These are phyloP conservation scores for Pardosa pseudoannulata DNA, from an alignment of 2,888 invertebrate genomes.

Conservation along the genomic window DNA sequence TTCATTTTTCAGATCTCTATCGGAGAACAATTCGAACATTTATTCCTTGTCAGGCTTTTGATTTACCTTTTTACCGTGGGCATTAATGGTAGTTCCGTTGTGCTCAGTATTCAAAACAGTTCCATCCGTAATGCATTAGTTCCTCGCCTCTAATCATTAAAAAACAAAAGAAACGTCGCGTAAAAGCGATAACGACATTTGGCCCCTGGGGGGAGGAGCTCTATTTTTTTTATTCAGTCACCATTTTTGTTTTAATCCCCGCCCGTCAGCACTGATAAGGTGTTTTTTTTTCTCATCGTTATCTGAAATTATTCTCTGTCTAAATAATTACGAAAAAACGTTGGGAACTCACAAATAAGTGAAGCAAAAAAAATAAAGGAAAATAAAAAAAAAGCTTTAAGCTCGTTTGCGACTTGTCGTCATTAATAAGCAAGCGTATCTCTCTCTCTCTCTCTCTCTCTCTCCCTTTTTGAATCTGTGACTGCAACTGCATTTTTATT, in stretches of 20 bases:
- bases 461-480: no score
- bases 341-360: slow-evolving; percentile 43
- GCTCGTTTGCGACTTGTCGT: slow-evolving; percentile 66
- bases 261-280: slow-evolving; percentile 60
- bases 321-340: slow-evolving; percentile 70
- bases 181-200: slow-evolving; percentile 70
- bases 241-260: slow-evolving; percentile 59
- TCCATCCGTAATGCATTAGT: slow-evolving; percentile 67
- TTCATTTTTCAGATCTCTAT: slow-evolving; percentile 6
- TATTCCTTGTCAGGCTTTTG: neutral
- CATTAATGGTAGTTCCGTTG: slow-evolving; percentile 45
- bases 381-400: slow-evolving; percentile 46
- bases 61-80: slow-evolving; percentile 21
- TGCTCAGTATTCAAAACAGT: slow-evolving; percentile 50
- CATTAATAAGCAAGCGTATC: slow-evolving; percentile 61
- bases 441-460: slow-evolving; percentile 7
- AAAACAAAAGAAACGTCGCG: slow-evolving; percentile 63
- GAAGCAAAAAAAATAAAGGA: slow-evolving; percentile 25
- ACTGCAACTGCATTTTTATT: slow-evolving; percentile 45
- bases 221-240: slow-evolving; percentile 32
- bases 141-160: slow-evolving; percentile 68
- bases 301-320: slow-evolving; percentile 70
- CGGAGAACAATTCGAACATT: neutral
- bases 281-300: slow-evolving; percentile 61
- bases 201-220: slow-evolving; percentile 44